Percentiles rank a stretch among this genome's conserved stretches.
These are phyloP conservation scores for Chlamydotis undulata DNA, from an alignment of 2,113 vertebrate species.

Conservation along the genomic window DNA sequence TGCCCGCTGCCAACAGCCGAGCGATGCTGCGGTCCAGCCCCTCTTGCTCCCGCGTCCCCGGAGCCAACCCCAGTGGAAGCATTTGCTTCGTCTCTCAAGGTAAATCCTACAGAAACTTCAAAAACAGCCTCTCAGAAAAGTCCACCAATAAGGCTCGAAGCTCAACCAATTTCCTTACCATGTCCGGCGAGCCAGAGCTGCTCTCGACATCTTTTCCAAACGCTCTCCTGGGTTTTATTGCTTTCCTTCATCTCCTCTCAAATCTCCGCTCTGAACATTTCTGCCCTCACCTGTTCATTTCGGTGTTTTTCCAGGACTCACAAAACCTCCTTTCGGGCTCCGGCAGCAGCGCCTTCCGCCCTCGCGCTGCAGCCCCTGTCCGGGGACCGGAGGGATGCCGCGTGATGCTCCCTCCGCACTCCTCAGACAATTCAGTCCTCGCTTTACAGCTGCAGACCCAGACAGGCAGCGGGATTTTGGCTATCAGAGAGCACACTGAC, in stretches of 20 bases:
- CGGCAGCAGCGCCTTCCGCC: rapidly evolving
- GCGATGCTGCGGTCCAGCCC: neutral
- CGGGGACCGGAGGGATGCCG: rapidly evolving
- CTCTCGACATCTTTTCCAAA: neutral
- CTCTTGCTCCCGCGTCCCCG: neutral
- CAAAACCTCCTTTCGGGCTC: rapidly evolving
- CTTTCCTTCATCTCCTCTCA: neutral
- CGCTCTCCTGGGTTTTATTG: rapidly evolving
- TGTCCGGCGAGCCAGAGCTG: rapidly evolving
- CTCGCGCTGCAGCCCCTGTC: neutral
- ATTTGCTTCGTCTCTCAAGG: neutral
- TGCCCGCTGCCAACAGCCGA: rapidly evolving
- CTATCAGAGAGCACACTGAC: neutral
- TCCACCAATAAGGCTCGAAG: rapidly evolving
- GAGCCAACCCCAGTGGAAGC: rapidly evolving
- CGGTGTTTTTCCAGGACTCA: neutral
- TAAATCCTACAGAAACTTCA: neutral
- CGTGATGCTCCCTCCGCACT: neutral
- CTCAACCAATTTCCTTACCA: neutral
- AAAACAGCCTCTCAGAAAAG: neutral
- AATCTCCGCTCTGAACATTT: neutral
- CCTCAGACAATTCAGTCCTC: rapidly evolving
- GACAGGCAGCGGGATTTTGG: neutral
- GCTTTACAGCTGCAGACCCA: neutral
- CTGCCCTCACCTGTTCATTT: neutral